These are phyloP conservation scores for Carposina sasakii DNA, from an alignment of 1,140 invertebrate species.

Conservation along the genomic window DNA sequence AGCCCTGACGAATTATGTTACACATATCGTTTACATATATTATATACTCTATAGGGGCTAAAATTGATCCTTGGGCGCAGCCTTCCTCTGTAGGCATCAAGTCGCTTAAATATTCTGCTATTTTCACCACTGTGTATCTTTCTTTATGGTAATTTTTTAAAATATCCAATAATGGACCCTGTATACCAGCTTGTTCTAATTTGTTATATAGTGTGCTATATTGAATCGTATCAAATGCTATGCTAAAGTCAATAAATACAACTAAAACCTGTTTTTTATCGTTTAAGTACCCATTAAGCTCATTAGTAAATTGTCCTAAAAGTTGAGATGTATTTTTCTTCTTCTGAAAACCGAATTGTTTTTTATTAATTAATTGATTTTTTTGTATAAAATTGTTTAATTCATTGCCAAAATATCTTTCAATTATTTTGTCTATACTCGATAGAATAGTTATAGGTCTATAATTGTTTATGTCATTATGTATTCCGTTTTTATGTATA, in stretches of 20 bases:
- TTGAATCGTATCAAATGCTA: neutral
- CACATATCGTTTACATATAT: conserved; percentile 7
- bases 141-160: neutral
- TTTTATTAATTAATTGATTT: neutral
- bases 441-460: neutral
- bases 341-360: conserved; percentile 1
- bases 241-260: neutral
- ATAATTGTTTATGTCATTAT: neutral
- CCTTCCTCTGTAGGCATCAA: neutral
- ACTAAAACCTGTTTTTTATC: neutral
- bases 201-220: neutral
- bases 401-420: neutral
- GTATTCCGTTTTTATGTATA: neutral
- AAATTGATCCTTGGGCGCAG: conserved; percentile 1
- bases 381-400: neutral
- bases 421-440: conserved; percentile 3
- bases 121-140: neutral
- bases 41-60: neutral
- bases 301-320: neutral
- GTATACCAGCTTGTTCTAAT: neutral
- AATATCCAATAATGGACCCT: neutral
- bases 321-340: neutral
- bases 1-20: neutral
- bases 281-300: neutral
- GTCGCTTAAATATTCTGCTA: neutral